Evolutionary conservation across 1,140 invertebrate genomes (phyloP), one percentile per base, ranked within the genome.

Genomic region (Ostrea denselamellosa): DNA sequence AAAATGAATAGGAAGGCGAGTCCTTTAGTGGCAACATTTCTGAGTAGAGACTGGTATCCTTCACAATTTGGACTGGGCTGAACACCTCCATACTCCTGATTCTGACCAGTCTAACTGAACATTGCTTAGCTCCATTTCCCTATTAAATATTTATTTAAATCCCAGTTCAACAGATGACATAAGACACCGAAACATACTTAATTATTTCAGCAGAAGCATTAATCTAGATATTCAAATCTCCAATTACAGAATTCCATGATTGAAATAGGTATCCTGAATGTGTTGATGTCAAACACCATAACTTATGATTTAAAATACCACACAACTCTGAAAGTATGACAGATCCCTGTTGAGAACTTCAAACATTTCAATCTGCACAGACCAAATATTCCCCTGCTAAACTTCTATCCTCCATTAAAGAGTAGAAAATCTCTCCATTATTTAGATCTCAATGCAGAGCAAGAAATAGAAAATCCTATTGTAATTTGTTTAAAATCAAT

Each of bases 401-500:
- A 62, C 17, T 17, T 28, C 28, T 77, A 77, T 22, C 68, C 28
- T 77, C 25, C 28, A 28, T 25, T 62, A 28, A 22, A 22, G 68
- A 28, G 68, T 77, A 25, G 22, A 25, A 77, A 77, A 77, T 77
- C 68, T 25, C 28, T 77, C 68, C 28, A 77, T 77, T 77, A 34
- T 77, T 28, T 3, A 34, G 28, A 77, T 34, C 28, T 77, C 22
- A 77, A 28, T 25, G 28, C 22, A 34, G 28, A 14, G 68, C 22
- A 62, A 62, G n/a, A 44, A 62, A 62, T 19, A 77, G 25, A 77
- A 77, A 77, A 34, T 77, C 68, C 68, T 77, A 77, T 77, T 77
- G 68, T 77, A 77, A 28, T 77, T 25, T 77, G 25, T 77, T 77
- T 77, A 77, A 77, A 77, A 77, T 77, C 68, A 77, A 77, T 77